A percentile compares a stretch with the other conserved stretches of the same genome.
Conservation (phyloP, 2,888 invertebrate species). For the Oscheius sp. region DNA sequence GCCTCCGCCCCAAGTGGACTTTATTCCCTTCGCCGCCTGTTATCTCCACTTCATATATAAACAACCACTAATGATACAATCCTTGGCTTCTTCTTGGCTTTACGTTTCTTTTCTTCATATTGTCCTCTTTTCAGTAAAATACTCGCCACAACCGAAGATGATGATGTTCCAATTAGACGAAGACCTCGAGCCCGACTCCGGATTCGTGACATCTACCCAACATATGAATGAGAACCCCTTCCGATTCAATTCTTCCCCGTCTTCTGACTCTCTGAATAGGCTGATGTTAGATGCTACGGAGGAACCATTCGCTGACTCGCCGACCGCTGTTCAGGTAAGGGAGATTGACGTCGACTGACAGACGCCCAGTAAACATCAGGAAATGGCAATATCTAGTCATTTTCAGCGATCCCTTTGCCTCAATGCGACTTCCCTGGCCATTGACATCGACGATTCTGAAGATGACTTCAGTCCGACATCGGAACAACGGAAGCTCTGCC, state of each 20-base stretch:
- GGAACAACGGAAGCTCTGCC: conserved; percentile 60
- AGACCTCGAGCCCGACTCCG: conserved; percentile 53
- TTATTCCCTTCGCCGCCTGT: conserved; percentile 18
- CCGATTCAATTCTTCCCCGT: conserved; percentile 23
- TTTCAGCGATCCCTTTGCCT: conserved; percentile 64
- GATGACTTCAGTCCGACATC: conserved; percentile 52
- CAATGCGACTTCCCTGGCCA: conserved; percentile 63
- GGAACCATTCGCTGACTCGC: conserved; percentile 45
- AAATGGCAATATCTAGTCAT: neutral
- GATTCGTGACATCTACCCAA: neutral
- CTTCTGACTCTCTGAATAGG: conserved; percentile 22
- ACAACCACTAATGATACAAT: neutral
- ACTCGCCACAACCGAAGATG: conserved; percentile 27
- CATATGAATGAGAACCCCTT: conserved; percentile 36
- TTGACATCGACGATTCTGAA: conserved; percentile 60
- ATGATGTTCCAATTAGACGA: conserved; percentile 63
- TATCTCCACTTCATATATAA: conserved; percentile 12
- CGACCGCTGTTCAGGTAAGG: conserved; percentile 55
- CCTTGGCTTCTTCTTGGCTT: no score
- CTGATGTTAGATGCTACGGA: conserved; percentile 27
- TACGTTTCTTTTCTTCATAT: neutral
- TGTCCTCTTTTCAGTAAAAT: neutral
- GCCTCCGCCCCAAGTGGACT: conserved; percentile 21
- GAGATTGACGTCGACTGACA: neutral
- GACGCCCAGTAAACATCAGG: neutral